Evolutionary conservation across 2,888 invertebrate genomes (phyloP).

Genomic region (Chloromyia formosa): DNA sequence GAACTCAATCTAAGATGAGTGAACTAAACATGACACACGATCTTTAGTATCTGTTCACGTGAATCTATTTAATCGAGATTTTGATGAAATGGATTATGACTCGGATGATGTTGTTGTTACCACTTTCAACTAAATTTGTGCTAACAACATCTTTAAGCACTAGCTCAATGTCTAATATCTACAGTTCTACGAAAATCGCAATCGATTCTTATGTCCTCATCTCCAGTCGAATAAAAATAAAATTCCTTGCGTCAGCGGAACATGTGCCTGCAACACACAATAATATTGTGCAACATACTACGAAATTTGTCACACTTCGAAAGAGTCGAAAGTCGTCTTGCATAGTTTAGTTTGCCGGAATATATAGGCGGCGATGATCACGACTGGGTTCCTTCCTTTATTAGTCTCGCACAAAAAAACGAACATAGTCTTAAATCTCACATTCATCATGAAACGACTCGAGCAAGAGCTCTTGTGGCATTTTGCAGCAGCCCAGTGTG

Average conservation of each 20-base stretch:
- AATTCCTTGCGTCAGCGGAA: not conserved
- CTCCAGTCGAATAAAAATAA: too few species aligned
- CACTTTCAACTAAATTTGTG: too few species aligned
- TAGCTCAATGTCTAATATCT: too few species aligned
- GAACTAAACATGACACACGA: not conserved
- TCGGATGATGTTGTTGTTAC: too few species aligned
- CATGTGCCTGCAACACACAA: not conserved
- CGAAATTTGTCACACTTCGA: constrained; percentile 48
- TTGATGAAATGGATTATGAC: too few species aligned
- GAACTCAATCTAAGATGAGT: not conserved
- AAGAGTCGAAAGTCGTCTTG: constrained; percentile 22
- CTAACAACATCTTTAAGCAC: too few species aligned
- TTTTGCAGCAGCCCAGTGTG: constrained; percentile 28
- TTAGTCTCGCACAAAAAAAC: constrained; percentile 19
- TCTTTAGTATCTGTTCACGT: not conserved
- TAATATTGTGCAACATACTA: constrained; percentile 28
- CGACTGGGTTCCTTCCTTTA: constrained; percentile 38
- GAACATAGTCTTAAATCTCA: not conserved
- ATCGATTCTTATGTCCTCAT: too few species aligned
- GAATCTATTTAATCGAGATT: too few species aligned
- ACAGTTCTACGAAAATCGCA: too few species aligned
- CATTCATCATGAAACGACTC: not conserved
- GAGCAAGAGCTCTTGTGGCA: too few species aligned
- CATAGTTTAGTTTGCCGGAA: constrained; percentile 34
- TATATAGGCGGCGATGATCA: constrained; percentile 47